Evolutionary conservation across 2,797 vertebrate species (phyloP).

Genomic region (Peromyscus aztecus): DNA sequence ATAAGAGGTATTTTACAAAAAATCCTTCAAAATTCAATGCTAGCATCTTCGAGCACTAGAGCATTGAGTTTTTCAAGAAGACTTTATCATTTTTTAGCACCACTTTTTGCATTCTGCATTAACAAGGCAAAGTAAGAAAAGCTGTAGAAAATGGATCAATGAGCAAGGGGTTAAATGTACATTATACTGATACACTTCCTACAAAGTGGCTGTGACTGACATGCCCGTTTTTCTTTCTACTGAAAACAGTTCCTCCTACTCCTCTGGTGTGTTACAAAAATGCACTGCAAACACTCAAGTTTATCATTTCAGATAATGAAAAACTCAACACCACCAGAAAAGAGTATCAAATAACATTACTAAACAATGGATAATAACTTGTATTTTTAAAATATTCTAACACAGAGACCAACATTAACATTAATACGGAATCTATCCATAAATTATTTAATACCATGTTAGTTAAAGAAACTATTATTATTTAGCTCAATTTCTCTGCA

Average conservation of each 20-base stretch:
- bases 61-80: neutral
- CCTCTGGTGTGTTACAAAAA: neutral
- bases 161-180: neutral
- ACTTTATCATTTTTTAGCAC: neutral
- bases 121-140: neutral
- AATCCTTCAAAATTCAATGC: neutral
- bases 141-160: neutral
- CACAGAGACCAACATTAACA: neutral
- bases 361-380: neutral
- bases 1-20: neutral
- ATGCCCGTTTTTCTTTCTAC: neutral
- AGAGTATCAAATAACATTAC: neutral
- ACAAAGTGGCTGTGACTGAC: neutral
- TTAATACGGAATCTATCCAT: neutral
- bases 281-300: neutral
- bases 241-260: neutral
- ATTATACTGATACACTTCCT: neutral
- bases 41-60: neutral
- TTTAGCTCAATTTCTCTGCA: neutral
- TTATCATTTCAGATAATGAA: slow-evolving; percentile 3
- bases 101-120: neutral
- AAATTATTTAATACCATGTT: neutral
- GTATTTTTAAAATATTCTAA: neutral
- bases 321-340: neutral
- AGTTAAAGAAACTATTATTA: neutral